These are phyloP conservation scores for Nylanderia fulva DNA, from an alignment of 1,140 invertebrate species.

Conservation along the genomic window DNA sequence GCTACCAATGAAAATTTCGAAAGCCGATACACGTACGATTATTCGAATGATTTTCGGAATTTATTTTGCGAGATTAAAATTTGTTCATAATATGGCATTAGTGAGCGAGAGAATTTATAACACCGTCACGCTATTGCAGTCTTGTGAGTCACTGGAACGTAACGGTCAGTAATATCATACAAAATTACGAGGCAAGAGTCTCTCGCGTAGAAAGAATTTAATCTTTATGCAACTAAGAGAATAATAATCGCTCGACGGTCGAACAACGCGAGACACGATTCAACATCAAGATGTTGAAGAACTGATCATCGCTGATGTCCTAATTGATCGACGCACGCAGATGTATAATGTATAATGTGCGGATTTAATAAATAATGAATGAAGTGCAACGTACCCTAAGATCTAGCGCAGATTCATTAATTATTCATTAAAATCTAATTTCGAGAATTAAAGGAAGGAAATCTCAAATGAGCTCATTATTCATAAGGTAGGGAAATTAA, in stretches of 20 bases:
- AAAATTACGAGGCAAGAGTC: slow-evolving; percentile 10
- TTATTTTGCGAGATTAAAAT: slow-evolving; percentile 14
- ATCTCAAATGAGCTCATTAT: slow-evolving; percentile 21
- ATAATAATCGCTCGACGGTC: slow-evolving; percentile 10
- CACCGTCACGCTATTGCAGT: slow-evolving; percentile 71
- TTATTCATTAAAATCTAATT: slow-evolving; percentile 38
- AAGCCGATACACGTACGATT: neutral
- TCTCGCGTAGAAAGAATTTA: slow-evolving; percentile 57
- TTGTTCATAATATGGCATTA: slow-evolving; percentile 22
- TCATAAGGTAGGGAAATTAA: neutral
- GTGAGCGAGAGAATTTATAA: slow-evolving; percentile 4
- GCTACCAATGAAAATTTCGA: neutral
- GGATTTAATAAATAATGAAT: slow-evolving; percentile 48
- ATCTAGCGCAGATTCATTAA: slow-evolving; percentile 17
- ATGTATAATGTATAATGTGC: slow-evolving; percentile 23
- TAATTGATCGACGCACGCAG: slow-evolving; percentile 47
- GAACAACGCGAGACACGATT: neutral
- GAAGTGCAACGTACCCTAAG: slow-evolving; percentile 28
- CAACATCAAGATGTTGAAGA: neutral
- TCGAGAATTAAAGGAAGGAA: neutral
- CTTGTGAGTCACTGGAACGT: slow-evolving; percentile 65
- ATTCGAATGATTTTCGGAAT: neutral
- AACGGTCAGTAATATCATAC: slow-evolving; percentile 45
- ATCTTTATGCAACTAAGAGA: slow-evolving; percentile 45
- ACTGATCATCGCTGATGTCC: slow-evolving; percentile 15